Evolutionary conservation across 2,797 vertebrate genomes (phyloP).

Genomic region (Pangasius macronema): DNA sequence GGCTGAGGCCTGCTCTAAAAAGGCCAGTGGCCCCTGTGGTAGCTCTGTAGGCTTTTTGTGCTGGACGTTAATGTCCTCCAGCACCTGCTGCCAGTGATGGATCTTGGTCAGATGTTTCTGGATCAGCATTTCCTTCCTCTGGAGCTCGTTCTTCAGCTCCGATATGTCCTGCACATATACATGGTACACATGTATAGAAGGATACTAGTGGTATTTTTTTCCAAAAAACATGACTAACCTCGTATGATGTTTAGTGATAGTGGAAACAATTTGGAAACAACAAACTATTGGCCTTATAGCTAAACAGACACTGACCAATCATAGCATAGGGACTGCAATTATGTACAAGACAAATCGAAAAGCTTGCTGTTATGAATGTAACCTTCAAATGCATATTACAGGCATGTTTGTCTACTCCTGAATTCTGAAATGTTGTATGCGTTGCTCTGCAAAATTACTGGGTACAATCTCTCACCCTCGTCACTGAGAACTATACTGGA

Average conservation of each 20-base stretch:
- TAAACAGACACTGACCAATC: too few relatives aligned
- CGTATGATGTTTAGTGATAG: too few relatives aligned
- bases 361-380: not conserved
- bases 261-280: too few relatives aligned
- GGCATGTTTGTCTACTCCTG: not conserved
- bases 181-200: not conserved
- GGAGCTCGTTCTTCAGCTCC: conserved; percentile 91
- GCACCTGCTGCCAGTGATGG: conserved; percentile 92
- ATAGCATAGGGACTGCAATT: too few relatives aligned
- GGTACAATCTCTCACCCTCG: too few relatives aligned
- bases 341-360: too few relatives aligned
- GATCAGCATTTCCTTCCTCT: conserved; percentile 91
- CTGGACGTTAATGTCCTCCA: conserved; percentile 90
- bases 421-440: too few relatives aligned
- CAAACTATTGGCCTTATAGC: too few relatives aligned
- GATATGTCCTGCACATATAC: conserved; percentile 87
- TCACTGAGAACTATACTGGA: not conserved
- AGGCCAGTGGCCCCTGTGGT: conserved; percentile 88
- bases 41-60: conserved; percentile 90
- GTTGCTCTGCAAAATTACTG: too few relatives aligned
- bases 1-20: conserved; percentile 92
- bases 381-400: not conserved
- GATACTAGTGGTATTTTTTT: too few relatives aligned
- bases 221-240: not conserved
- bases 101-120: conserved; percentile 93